Evolutionary conservation across 2,888 invertebrate genomes (phyloP).

Genomic region (Frankliniella fusca): DNA sequence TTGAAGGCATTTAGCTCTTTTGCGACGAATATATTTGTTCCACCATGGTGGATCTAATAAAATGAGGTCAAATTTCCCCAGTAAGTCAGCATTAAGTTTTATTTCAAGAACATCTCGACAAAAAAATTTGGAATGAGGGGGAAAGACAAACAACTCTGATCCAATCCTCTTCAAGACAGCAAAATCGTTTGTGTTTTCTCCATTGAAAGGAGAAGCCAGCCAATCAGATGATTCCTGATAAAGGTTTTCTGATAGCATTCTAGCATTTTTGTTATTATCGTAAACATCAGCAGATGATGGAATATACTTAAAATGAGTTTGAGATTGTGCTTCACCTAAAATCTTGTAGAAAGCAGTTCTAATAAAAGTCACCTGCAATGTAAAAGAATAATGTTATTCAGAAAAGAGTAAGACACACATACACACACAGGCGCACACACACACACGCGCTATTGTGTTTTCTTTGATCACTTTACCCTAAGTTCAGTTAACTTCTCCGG

Average conservation of each 20-base stretch:
- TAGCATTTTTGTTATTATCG: conserved; percentile 47
- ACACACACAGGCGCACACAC: too few relatives aligned
- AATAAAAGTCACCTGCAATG: conserved; percentile 44
- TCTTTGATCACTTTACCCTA: too few relatives aligned
- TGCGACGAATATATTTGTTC: conserved; percentile 86
- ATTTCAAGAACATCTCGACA: conserved; percentile 63
- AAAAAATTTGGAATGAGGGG: conserved; percentile 61
- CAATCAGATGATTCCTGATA: conserved; percentile 45
- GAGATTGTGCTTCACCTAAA: conserved; percentile 39
- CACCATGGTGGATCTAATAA: conserved; percentile 95
- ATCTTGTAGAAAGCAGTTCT: conserved; percentile 41
- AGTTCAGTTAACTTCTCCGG: neutral
- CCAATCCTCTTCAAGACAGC: conserved; percentile 53
- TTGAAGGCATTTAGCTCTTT: conserved; percentile 59
- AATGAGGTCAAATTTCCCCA: conserved; percentile 67
- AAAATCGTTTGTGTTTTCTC: conserved; percentile 55
- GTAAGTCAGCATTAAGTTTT: conserved; percentile 43
- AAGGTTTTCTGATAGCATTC: conserved; percentile 45
- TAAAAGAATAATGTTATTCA: conserved; percentile 4
- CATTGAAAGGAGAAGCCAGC: conserved; percentile 45
- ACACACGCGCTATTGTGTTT: too few relatives aligned
- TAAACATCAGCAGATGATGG: conserved; percentile 30
- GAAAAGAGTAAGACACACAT: neutral
- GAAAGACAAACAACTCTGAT: conserved; percentile 58
- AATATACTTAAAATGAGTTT: conserved; percentile 40